A percentile compares a stretch with the other conserved stretches of the same genome.
phyloP scores from a whole-genome alignment of 2,888 invertebrate species.

The Lottia gigantea region DNA sequence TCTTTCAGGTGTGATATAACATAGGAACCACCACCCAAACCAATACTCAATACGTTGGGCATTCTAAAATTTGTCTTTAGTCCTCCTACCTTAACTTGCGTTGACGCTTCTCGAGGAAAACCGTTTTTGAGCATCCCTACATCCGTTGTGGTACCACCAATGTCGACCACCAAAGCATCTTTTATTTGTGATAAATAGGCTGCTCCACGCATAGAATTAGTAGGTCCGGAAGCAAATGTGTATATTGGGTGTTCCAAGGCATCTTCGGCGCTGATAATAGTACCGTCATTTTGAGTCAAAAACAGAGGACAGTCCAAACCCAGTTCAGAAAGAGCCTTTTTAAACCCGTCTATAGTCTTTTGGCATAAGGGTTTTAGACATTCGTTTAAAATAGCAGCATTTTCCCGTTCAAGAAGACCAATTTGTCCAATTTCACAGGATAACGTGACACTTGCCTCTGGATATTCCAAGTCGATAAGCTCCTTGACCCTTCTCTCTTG shows the following conservation, averaged over 20 bases:
- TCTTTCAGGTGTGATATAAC: slow-evolving; percentile 28
- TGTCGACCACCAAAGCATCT: slow-evolving; percentile 62
- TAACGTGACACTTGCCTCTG: slow-evolving; percentile 52
- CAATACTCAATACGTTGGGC: slow-evolving; percentile 63
- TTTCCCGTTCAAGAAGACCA: slow-evolving; percentile 63
- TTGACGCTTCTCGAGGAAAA: slow-evolving; percentile 58
- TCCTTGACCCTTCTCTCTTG: slow-evolving; percentile 49
- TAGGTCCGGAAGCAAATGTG: slow-evolving; percentile 64
- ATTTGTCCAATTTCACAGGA: slow-evolving; percentile 58
- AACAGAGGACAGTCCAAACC: slow-evolving; percentile 57
- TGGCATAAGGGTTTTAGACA: slow-evolving; percentile 55
- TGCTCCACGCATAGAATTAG: slow-evolving; percentile 67
- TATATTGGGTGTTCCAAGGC: slow-evolving; percentile 52
- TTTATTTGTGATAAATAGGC: slow-evolving; percentile 52
- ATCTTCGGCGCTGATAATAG: slow-evolving; percentile 53
- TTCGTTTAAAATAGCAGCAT: slow-evolving; percentile 64
- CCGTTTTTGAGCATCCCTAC: slow-evolving; percentile 58
- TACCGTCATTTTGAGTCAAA: slow-evolving; percentile 65
- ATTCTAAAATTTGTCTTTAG: slow-evolving; percentile 62
- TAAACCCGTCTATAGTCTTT: slow-evolving; percentile 51
- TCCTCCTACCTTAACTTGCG: slow-evolving; percentile 53
- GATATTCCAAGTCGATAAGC: slow-evolving; percentile 39
- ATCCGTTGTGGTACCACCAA: slow-evolving; percentile 64
- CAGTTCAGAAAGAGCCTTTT: slow-evolving; percentile 42
- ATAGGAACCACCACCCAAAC: slow-evolving; percentile 65